These are phyloP conservation scores for Eupithecia pulchellata DNA, from an alignment of 2,888 invertebrate species.

Conservation along the genomic window DNA sequence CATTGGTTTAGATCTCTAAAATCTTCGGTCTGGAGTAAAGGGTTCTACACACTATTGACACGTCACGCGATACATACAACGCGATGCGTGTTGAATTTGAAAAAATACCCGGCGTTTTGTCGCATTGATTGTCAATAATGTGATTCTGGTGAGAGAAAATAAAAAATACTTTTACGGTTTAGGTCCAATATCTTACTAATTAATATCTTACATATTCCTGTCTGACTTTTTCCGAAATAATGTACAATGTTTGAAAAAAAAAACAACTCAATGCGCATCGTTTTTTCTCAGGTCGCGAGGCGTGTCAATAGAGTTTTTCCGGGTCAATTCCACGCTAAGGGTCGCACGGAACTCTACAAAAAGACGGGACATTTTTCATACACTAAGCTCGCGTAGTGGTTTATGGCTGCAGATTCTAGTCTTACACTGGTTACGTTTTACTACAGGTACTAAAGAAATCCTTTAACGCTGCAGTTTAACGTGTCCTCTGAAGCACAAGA, in stretches of 20 bases:
- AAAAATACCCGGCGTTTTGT: not conserved
- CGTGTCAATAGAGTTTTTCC: not conserved
- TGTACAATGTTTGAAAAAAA: no score
- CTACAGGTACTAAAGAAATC: not conserved
- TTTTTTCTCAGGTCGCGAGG: not conserved
- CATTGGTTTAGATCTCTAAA: not conserved
- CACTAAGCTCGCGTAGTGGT: conserved; percentile 13
- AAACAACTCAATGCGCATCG: not conserved
- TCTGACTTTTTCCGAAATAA: no score
- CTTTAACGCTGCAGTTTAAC: conserved; percentile 11
- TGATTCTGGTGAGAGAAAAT: not conserved
- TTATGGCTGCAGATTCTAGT: conserved; percentile 14
- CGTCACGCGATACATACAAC: not conserved
- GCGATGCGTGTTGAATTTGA: not conserved
- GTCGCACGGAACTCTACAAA: not conserved
- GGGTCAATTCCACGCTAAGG: not conserved
- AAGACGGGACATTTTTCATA: conserved; percentile 15
- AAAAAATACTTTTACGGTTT: not conserved
- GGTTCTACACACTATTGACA: not conserved
- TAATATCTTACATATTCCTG: no score
- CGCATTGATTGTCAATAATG: not conserved
- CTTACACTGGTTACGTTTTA: conserved; percentile 2
- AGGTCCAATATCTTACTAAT: no score
- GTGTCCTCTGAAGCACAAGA: not conserved
- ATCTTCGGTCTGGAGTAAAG: not conserved